Base-by-base conservation (phyloP, 2,797 vertebrate genomes). In the Gobionotothen gibberifrons region DNA sequence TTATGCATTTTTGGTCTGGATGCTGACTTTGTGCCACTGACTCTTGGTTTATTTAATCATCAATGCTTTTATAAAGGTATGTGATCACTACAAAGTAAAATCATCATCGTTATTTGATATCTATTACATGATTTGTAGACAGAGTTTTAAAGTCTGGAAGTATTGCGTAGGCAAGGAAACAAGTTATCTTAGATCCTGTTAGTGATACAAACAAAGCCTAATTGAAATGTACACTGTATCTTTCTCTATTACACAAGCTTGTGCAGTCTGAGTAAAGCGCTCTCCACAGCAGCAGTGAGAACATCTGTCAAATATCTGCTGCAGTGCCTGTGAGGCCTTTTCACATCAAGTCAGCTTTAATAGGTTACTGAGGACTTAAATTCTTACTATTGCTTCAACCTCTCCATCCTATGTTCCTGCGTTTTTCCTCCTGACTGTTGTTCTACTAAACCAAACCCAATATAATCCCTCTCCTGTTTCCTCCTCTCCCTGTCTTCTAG, bases 271-370 rank as follows among this genome's bases (percentile, higher is more conserved):
- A 81, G 79, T 56, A 57, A 76, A 80, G 44, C 29, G 32, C 63
- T 82, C 63, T 74, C 52, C 70, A 53, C 69, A 57, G 55, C 69
- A 74, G 75, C 59, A 58, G 74, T 12, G 17, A 21, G 48, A 89
- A 82, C 81, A 85, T 87, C 79, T 88, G 89, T 83, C 77, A 78
- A 75, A 85, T 74, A 84, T 82, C 78, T 87, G 52, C 86, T 67
- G 76, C 84, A 74, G 61, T 54, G 77, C 74, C 82, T 73, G 65
- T 84, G 74, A 84, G 79, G 72, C 76, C 54, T 85, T 85, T 85
- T 78, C 81, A 82, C 79, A 68, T 85, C 79, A 87, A 72, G 57
- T 82, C 76, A 76, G 69, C 72, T 88, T 87, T 87, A 85, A 85
- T 54, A 85, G 72, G 74, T 79, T 81, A 88, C 74, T 59, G 65